A percentile compares a stretch with the other conserved stretches of the same genome.
Conservation (phyloP, 2,797 vertebrate species). For the Cyclopterus lumpus region DNA sequence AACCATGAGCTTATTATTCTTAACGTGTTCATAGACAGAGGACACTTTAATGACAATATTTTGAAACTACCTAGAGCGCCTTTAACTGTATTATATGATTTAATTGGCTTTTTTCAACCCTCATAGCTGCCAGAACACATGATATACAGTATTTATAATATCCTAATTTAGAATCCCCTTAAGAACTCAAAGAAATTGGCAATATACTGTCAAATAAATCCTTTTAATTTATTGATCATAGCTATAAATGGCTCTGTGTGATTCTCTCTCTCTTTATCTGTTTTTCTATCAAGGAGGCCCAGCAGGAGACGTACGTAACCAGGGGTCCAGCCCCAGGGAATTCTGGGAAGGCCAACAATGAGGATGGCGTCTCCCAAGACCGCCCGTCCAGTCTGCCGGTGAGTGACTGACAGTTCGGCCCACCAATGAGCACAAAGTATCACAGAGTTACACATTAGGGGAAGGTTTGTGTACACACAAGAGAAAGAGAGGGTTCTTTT, state of each 20-base stretch:
- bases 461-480: background rate
- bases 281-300: conserved; percentile 83
- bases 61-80: conserved; percentile 1
- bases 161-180: conserved; percentile 3
- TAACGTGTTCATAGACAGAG: conserved; percentile 10
- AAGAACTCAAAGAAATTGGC: background rate
- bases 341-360: conserved; percentile 90
- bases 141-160: conserved; percentile 3
- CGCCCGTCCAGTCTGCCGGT: conserved; percentile 94
- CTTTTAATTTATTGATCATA: conserved; percentile 15
- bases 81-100: background rate
- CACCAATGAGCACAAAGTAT: background rate
- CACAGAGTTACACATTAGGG: background rate
- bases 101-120: background rate
- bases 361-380: conserved; percentile 85
- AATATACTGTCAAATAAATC: conserved; percentile 1
- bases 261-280: conserved; percentile 16
- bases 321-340: conserved; percentile 83
- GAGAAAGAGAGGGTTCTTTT: background rate
- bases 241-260: background rate
- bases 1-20: conserved; percentile 16
- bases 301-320: conserved; percentile 90
- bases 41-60: conserved; percentile 23
- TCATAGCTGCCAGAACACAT: background rate
- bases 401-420: conserved; percentile 77